Base-by-base conservation (phyloP, 2,888 invertebrate genomes). In the Eurytoma adleriae region DNA sequence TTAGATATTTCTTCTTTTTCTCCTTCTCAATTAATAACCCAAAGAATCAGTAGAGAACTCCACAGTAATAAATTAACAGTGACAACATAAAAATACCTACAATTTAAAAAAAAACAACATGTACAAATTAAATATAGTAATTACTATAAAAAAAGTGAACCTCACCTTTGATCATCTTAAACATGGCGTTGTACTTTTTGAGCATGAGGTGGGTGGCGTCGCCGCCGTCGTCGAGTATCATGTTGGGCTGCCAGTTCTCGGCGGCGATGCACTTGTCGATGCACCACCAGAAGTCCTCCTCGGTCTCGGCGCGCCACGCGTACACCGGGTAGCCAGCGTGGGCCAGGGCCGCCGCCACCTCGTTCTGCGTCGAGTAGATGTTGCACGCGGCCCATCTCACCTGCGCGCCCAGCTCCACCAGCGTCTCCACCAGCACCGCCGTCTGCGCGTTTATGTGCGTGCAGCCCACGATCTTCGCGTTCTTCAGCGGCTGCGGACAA, bases 281-380 rank as follows among this genome's bases (percentile, higher is more conserved):
- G 90, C 98, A 98, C 98, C 98, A 99, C 99, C 99, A 99, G 91
- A 99, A 99, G 87, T 99, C 99, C 89, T 99, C 98, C 90, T 99
- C 99, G 7, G 97, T 97, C 91, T 99, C 98, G 0, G 98, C 98
- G 76, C 98, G 96, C 99, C 99, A 99, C 14, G 98, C 97, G 92
- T 97, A 99, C 83, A 99, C 94, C 1, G 98, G 94, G 89, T 95
- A 96, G 14, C 95, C 96, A 66, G 96, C 96, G 91, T 98, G 96
- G 0, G 98, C 98, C 83, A 99, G 91, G 0, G 99, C 98, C 0
- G 98, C 98, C 0, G 98, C 98, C 0, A 99, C 98, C 92, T 99
- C 98, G 90, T 99, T 99, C 95, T 98, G 98, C 16, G 99, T 99
- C 76, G 98, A 99, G 92, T 98, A 99, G 87, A 99, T 99, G 91